Conservation (phyloP, 2,888 invertebrate genomes). For the Parasteatoda lunata region DNA sequence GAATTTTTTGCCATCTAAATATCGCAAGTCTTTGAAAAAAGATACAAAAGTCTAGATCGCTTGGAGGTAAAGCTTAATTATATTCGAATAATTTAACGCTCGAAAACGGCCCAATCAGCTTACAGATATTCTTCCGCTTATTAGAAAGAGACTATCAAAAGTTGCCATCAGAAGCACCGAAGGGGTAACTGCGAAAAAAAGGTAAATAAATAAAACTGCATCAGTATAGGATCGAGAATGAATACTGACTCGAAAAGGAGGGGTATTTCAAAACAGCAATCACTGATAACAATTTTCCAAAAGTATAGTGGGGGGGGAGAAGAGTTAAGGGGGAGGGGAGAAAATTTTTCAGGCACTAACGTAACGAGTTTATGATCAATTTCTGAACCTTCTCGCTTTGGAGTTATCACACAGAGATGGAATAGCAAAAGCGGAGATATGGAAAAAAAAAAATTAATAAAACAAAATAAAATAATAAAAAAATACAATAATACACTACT, state of each 20-base stretch:
- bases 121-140: not conserved
- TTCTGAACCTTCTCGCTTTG: conserved; percentile 55
- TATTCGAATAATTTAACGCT: no score
- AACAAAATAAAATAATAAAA: conserved; percentile 43
- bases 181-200: not conserved
- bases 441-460: conserved; percentile 50
- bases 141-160: not conserved
- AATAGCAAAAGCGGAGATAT: not conserved
- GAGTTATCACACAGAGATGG: conserved; percentile 33
- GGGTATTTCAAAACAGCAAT: conserved; percentile 53
- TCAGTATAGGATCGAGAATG: not conserved
- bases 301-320: not conserved
- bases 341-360: conserved; percentile 26
- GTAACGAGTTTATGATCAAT: conserved; percentile 68
- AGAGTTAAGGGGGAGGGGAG: not conserved
- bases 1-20: no score
- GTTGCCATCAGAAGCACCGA: not conserved
- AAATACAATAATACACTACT: conserved; percentile 54
- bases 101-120: no score
- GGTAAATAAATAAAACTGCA: not conserved
- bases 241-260: conserved; percentile 33
- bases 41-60: no score
- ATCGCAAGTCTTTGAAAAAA: no score
- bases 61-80: no score
- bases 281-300: conserved; percentile 62